Conservation (phyloP, 2,113 vertebrate species). For the Mystacornis crossleyi region DNA sequence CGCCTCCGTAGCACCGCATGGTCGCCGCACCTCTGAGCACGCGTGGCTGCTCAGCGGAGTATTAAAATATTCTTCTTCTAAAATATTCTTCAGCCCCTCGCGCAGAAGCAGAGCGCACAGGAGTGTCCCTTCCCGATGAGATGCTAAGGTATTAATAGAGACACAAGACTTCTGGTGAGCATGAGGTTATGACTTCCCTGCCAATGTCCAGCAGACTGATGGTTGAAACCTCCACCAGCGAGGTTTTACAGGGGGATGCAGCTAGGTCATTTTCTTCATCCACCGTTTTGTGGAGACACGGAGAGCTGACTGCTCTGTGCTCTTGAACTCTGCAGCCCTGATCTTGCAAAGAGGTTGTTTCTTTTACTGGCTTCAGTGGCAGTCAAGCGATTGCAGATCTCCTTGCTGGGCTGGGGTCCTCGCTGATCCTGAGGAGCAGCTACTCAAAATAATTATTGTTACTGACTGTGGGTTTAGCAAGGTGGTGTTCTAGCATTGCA, state of each 20-base stretch:
- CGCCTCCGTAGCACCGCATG: neutral
- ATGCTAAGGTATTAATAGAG: neutral
- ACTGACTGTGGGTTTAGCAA: neutral
- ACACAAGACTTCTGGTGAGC: neutral
- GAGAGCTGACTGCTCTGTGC: neutral
- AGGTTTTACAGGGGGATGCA: neutral
- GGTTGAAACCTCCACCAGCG: fast-evolving
- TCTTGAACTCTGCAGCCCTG: neutral
- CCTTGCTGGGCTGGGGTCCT: neutral
- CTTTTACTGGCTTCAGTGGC: neutral
- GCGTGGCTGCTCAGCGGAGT: neutral
- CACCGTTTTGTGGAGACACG: neutral
- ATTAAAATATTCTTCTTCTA: too few relatives aligned
- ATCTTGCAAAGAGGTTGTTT: neutral
- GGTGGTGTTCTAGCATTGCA: neutral
- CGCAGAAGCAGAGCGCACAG: neutral
- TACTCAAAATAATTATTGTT: neutral
- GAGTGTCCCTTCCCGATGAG: neutral
- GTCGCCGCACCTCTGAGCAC: neutral
- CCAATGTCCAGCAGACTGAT: neutral
- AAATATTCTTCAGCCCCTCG: neutral
- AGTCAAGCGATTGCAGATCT: neutral
- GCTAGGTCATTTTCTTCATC: neutral
- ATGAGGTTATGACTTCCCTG: neutral
- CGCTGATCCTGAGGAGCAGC: neutral